Evolutionary conservation across 2,113 vertebrate species (phyloP).

Genomic region (Muntiacus reevesi): DNA sequence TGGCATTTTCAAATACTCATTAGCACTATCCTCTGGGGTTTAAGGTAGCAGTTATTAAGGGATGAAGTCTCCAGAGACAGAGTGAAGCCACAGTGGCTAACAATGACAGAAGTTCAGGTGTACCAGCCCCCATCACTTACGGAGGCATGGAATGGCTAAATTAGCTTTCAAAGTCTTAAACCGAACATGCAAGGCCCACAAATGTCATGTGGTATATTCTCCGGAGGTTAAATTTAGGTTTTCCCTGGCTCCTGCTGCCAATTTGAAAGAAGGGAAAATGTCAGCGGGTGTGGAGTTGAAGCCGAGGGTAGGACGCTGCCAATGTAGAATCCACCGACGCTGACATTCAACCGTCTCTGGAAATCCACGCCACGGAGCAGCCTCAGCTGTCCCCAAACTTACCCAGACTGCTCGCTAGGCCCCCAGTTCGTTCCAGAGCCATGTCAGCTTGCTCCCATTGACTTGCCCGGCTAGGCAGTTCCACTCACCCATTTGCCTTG

Average conservation of each 20-base stretch:
- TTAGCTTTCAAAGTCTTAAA: slow-evolving; percentile 84
- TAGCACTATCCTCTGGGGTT: slow-evolving; percentile 78
- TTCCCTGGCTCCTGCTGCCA: slow-evolving; percentile 76
- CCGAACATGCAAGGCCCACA: slow-evolving; percentile 79
- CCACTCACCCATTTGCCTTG: slow-evolving; percentile 59
- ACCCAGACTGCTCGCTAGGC: slow-evolving; percentile 65
- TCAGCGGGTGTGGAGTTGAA: slow-evolving; percentile 74
- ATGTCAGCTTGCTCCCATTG: slow-evolving; percentile 76
- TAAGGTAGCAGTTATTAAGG: slow-evolving; percentile 78
- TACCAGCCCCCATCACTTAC: slow-evolving; percentile 73
- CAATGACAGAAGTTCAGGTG: slow-evolving; percentile 80
- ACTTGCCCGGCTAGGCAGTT: slow-evolving; percentile 70
- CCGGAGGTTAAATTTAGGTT: slow-evolving; percentile 85
- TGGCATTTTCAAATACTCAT: slow-evolving; percentile 85
- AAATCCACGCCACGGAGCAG: slow-evolving; percentile 62
- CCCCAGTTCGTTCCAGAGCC: slow-evolving; percentile 70
- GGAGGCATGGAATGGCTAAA: slow-evolving; percentile 79
- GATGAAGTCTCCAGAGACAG: slow-evolving; percentile 69
- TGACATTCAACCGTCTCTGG: slow-evolving; percentile 74
- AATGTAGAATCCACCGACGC: slow-evolving; percentile 65
- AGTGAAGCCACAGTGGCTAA: slow-evolving; percentile 72
- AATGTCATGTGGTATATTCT: slow-evolving; percentile 81
- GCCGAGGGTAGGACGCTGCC: slow-evolving; percentile 72
- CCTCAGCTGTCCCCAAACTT: slow-evolving; percentile 65
- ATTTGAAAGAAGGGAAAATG: slow-evolving; percentile 82